A percentile compares a stretch with the other conserved stretches of the same genome.
Conservation (phyloP, 2,888 invertebrate species). For the Asteroscopus sphinx region DNA sequence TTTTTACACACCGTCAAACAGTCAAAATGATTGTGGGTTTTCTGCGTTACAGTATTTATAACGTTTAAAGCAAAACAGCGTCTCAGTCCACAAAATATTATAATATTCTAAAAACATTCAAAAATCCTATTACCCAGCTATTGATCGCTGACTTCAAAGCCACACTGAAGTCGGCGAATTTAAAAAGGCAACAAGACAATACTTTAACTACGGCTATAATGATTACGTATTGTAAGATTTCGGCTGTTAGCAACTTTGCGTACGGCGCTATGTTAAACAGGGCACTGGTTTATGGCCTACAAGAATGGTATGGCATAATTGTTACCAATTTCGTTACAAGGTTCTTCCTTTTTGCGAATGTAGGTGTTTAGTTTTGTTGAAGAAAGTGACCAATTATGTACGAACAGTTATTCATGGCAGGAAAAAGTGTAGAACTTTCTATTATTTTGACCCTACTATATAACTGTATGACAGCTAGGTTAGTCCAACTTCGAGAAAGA, state of each 20-base stretch:
- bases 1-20: constrained; percentile 7
- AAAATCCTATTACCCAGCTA: not conserved
- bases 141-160: constrained; percentile 61
- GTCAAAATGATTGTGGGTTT: no score
- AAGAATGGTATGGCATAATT: constrained; percentile 22
- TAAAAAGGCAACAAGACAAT: constrained; percentile 84
- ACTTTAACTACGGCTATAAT: constrained; percentile 81
- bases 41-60: no score
- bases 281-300: constrained; percentile 51
- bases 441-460: not conserved
- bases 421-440: constrained; percentile 18
- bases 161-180: constrained; percentile 72
- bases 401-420: constrained; percentile 13
- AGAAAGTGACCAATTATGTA: constrained; percentile 24
- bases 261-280: constrained; percentile 62
- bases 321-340: constrained; percentile 41
- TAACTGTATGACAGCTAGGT: not conserved
- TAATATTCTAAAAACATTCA: not conserved
- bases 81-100: not conserved
- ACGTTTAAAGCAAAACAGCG: not conserved
- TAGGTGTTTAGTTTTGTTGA: constrained; percentile 8
- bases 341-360: constrained; percentile 29
- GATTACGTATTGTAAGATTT: constrained; percentile 80
- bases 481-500: no score
- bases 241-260: constrained; percentile 65